phyloP scores from a whole-genome alignment of 2,888 invertebrate genomes.

The Stenodera caucasica region DNA sequence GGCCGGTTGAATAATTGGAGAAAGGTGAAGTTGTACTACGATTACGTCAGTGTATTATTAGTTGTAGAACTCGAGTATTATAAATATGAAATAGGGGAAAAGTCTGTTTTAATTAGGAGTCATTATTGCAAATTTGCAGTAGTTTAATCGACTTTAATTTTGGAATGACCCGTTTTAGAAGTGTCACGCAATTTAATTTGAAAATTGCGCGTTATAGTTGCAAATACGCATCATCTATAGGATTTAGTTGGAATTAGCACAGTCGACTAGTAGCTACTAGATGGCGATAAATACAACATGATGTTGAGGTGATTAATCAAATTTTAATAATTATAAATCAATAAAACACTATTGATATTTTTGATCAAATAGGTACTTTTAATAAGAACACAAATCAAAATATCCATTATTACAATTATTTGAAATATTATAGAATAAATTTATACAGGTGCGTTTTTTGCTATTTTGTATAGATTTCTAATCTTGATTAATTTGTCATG shows the following conservation, averaged over 20 bases:
- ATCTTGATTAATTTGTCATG: slow-evolving; percentile 13
- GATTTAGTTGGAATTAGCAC: too few relatives aligned
- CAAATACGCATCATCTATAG: too few relatives aligned
- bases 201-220: too few relatives aligned
- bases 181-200: too few relatives aligned
- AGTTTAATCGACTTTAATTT: too few relatives aligned
- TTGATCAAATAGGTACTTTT: slow-evolving; percentile 47
- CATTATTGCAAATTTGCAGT: too few relatives aligned
- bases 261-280: too few relatives aligned
- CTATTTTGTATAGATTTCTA: slow-evolving; percentile 12
- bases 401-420: slow-evolving; percentile 49
- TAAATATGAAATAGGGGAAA: background rate
- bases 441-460: slow-evolving; percentile 11
- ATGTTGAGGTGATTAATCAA: too few relatives aligned
- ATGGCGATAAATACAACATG: too few relatives aligned
- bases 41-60: background rate
- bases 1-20: background rate
- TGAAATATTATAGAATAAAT: slow-evolving; percentile 32
- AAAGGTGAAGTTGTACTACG: background rate
- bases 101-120: background rate
- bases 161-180: too few relatives aligned
- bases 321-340: background rate
- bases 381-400: slow-evolving; percentile 53
- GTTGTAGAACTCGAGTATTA: background rate
- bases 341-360: slow-evolving; percentile 14